These are phyloP conservation scores for Ormyrus thymus DNA, from an alignment of 2,888 invertebrate genomes.

Conservation along the genomic window DNA sequence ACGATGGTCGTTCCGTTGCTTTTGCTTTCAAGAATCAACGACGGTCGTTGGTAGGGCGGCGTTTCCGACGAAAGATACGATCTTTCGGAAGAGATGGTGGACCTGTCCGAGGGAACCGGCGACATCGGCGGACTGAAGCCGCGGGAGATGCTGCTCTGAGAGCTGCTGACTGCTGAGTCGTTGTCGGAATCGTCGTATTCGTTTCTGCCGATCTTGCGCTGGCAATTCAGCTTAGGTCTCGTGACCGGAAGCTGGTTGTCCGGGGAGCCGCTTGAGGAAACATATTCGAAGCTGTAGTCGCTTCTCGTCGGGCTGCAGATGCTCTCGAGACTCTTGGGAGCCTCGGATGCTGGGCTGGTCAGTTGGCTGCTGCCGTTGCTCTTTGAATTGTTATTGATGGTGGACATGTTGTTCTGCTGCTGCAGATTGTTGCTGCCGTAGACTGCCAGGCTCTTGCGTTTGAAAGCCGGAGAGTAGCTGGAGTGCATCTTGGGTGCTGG, in stretches of 20 bases:
- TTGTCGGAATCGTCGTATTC: slow-evolving; percentile 86
- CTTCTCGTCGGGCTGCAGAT: slow-evolving; percentile 79
- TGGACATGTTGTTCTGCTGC: slow-evolving; percentile 24
- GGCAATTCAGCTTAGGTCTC: slow-evolving; percentile 34
- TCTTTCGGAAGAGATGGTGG: slow-evolving; percentile 74
- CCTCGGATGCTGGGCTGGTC: slow-evolving; percentile 66
- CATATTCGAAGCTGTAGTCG: slow-evolving; percentile 78
- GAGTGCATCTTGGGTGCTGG: slow-evolving; percentile 78
- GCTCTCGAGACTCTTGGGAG: slow-evolving; percentile 78
- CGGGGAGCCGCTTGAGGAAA: slow-evolving; percentile 69
- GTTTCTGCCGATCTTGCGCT: slow-evolving; percentile 62
- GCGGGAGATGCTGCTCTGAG: slow-evolving; percentile 86
- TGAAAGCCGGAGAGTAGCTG: slow-evolving; percentile 89
- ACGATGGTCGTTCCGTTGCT: slow-evolving; percentile 43
- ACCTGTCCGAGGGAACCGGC: slow-evolving; percentile 80
- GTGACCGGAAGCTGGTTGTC: slow-evolving; percentile 57
- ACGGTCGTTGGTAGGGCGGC: slow-evolving; percentile 74
- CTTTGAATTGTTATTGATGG: slow-evolving; percentile 55
- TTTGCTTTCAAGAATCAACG: slow-evolving; percentile 71
- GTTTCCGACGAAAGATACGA: slow-evolving; percentile 76
- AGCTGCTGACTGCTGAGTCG: slow-evolving; percentile 91
- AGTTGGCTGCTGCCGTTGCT: slow-evolving; percentile 39
- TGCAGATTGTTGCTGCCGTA: slow-evolving; percentile 72
- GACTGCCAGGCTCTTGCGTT: slow-evolving; percentile 84
- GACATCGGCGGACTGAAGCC: slow-evolving; percentile 85